phyloP scores from a whole-genome alignment of 2,113 vertebrate species.

The Pristiophorus japonicus region DNA sequence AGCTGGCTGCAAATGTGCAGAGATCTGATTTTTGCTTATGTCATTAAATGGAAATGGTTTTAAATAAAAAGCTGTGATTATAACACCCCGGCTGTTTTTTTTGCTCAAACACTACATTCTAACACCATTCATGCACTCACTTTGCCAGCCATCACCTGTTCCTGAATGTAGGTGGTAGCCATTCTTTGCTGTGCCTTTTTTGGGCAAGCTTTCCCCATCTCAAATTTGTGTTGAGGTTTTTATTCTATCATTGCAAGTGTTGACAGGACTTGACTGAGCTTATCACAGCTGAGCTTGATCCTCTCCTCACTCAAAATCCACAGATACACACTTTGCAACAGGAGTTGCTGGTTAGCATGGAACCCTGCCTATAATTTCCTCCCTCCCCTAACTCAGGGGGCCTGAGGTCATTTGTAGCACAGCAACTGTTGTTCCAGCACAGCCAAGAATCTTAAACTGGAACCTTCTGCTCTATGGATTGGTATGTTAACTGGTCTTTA shows the following conservation, averaged over 20 bases:
- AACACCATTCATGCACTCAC: not conserved
- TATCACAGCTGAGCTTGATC: not conserved
- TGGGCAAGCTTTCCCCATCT: not conserved
- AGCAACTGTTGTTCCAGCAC: too few species aligned
- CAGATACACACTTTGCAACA: not conserved
- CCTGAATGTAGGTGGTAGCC: not conserved
- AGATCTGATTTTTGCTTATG: conserved; percentile 47
- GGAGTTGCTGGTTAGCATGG: too few species aligned
- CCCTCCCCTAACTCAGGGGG: not conserved
- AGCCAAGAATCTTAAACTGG: too few species aligned
- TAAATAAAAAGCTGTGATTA: conserved; percentile 49
- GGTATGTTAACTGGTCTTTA: too few species aligned
- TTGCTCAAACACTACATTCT: conserved; percentile 9
- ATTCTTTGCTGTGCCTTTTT: too few species aligned
- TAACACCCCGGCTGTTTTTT: too few species aligned
- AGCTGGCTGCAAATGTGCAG: conserved; percentile 13
- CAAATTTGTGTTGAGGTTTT: not conserved
- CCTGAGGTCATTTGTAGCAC: not conserved
- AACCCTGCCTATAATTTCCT: too few species aligned
- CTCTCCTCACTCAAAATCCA: not conserved
- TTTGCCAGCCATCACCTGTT: not conserved
- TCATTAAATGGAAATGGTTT: conserved; percentile 43
- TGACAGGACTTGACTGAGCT: not conserved
- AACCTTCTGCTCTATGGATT: too few species aligned
- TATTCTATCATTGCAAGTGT: not conserved